Evolutionary conservation across 2,888 invertebrate genomes (phyloP).

Genomic region (Loripinus fragilis): DNA sequence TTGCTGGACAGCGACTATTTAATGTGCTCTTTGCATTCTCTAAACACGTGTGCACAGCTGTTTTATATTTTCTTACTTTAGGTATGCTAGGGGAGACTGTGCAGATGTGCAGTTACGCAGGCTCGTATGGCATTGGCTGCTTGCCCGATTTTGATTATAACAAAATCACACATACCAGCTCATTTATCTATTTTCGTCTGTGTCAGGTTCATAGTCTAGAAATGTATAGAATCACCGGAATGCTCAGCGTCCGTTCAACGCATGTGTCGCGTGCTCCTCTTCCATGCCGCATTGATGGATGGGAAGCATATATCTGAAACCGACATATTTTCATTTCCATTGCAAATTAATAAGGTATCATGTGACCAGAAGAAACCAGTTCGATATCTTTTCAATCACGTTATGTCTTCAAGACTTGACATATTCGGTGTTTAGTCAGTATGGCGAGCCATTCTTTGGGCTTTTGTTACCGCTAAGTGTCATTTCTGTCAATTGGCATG

Average conservation of each 20-base stretch:
- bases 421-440: conserved; percentile 6
- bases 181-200: no score
- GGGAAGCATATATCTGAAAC: conserved; percentile 6
- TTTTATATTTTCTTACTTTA: no score
- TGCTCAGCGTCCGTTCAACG: conserved; percentile 1
- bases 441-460: neutral
- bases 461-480: conserved; percentile 4
- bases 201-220: no score
- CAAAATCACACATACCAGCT: no score
- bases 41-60: no score
- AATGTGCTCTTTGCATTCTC: no score
- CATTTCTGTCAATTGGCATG: neutral
- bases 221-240: neutral
- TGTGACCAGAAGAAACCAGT: neutral
- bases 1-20: no score
- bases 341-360: conserved; percentile 2
- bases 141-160: no score
- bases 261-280: conserved; percentile 1
- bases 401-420: neutral
- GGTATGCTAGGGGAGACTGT: no score
- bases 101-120: no score
- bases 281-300: neutral
- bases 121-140: no score
- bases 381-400: conserved; percentile 11
- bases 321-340: conserved; percentile 14